A percentile compares a stretch with the other conserved stretches of the same genome.
These are phyloP conservation scores for Rhinolophus sinicus DNA, from an alignment of 2,113 vertebrate genomes.

Conservation along the genomic window DNA sequence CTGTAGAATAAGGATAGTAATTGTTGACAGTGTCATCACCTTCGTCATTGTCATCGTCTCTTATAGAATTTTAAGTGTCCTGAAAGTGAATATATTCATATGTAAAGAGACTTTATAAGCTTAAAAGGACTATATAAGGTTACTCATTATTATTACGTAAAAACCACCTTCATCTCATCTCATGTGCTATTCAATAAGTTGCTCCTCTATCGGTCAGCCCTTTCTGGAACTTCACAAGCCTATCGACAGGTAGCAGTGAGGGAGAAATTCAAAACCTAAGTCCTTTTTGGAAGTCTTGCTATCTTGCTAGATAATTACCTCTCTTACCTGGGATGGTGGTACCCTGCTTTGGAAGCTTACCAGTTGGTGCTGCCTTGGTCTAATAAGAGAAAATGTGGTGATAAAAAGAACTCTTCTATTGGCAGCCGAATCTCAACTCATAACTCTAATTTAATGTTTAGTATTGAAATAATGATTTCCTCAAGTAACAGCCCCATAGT, in stretches of 20 bases:
- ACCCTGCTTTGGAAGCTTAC: conserved; percentile 45
- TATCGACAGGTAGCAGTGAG: not conserved
- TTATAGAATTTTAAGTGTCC: not conserved
- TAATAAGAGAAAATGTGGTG: not conserved
- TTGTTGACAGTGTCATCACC: not conserved
- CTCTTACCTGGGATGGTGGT: not conserved
- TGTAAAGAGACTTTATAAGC: not conserved
- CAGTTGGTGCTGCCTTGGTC: conserved; percentile 42
- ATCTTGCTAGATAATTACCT: not conserved
- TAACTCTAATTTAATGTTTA: conserved; percentile 51
- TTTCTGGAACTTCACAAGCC: not conserved
- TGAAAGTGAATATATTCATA: not conserved
- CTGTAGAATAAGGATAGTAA: not conserved
- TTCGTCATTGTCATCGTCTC: not conserved
- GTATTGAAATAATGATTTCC: not conserved
- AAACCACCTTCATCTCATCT: not conserved
- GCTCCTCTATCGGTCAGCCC: not conserved
- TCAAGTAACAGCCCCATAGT: conserved; percentile 17
- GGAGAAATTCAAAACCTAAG: not conserved
- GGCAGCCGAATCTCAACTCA: not conserved
- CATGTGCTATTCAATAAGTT: not conserved
- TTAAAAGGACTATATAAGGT: not conserved
- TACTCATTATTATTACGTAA: not conserved
- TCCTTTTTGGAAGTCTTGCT: not conserved
- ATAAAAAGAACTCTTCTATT: conserved; percentile 7